Evolutionary conservation across 2,113 vertebrate genomes (phyloP).

Genomic region (Oncorhynchus masou): DNA sequence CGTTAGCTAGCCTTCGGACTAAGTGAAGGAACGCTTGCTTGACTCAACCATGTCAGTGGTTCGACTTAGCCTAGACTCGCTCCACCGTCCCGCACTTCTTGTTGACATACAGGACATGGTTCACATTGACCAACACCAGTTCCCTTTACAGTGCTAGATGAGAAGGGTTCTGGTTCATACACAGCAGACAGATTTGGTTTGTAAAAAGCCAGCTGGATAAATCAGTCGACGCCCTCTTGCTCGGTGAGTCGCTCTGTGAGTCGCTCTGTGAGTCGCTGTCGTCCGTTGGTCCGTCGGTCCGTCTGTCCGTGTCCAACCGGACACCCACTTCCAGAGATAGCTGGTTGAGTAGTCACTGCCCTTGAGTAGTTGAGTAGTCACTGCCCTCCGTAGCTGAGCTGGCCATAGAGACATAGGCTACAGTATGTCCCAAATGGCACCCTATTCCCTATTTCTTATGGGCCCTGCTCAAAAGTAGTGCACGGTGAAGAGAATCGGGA

Average conservation of each 20-base stretch:
- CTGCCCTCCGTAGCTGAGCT: conserved; percentile 27
- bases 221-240: not conserved
- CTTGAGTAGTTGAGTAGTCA: conserved; percentile 39
- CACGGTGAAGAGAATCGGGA: too few species aligned
- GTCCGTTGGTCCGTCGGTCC: conserved; percentile 20
- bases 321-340: not conserved
- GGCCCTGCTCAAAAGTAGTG: too few species aligned
- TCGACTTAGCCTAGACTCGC: conserved; percentile 33
- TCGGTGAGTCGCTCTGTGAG: too few species aligned
- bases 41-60: conserved; percentile 26
- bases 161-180: not conserved
- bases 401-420: not conserved
- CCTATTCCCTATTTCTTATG: too few species aligned
- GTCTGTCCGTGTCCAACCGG: conserved; percentile 33
- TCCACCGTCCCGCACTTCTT: not conserved
- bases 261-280: conserved; percentile 10
- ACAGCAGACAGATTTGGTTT: not conserved
- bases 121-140: not conserved
- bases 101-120: not conserved
- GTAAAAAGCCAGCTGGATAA: not conserved
- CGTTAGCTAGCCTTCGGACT: conserved; percentile 27
- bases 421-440: not conserved
- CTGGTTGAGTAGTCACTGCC: conserved; percentile 39
- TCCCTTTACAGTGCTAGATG: not conserved
- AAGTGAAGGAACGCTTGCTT: conserved; percentile 24